phyloP scores from a whole-genome alignment of 2,113 vertebrate species.

The Macaca mulatta region DNA sequence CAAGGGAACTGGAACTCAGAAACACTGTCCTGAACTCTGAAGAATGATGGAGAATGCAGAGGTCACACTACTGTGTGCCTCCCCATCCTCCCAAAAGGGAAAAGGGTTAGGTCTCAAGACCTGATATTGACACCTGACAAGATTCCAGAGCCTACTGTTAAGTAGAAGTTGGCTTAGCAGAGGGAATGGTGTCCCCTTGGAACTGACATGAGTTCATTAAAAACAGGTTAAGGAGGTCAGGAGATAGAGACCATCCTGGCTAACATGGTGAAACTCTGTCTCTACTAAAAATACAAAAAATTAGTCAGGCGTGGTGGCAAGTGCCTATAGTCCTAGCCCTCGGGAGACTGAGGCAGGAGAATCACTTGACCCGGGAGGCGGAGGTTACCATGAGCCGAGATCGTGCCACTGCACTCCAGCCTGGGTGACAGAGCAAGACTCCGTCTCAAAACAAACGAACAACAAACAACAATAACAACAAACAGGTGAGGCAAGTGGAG shows the following conservation, averaged over 20 bases:
- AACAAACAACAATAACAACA: too few species aligned
- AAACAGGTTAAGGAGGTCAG: not conserved
- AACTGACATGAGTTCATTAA: not conserved
- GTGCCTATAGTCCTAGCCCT: too few species aligned
- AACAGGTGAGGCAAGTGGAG: not conserved
- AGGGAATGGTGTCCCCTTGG: not conserved
- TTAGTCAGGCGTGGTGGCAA: too few species aligned
- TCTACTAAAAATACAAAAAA: too few species aligned
- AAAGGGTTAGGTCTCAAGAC: not conserved
- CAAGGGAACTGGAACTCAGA: not conserved
- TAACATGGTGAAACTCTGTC: too few species aligned
- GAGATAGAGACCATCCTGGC: too few species aligned
- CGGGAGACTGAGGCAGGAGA: too few species aligned
- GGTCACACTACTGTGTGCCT: rapidly evolving
- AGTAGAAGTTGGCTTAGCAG: not conserved
- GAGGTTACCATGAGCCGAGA: too few species aligned
- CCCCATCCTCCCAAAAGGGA: not conserved
- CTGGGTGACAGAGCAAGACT: too few species aligned
- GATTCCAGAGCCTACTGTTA: not conserved
- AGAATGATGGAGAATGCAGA: not conserved
- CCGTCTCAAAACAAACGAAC: too few species aligned
- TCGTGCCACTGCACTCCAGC: too few species aligned
- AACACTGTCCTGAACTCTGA: not conserved
- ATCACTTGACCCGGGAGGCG: too few species aligned
- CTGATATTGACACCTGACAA: not conserved